Evolutionary conservation across 2,888 invertebrate species (phyloP).

Genomic region (Yponomeuta cagnagella): DNA sequence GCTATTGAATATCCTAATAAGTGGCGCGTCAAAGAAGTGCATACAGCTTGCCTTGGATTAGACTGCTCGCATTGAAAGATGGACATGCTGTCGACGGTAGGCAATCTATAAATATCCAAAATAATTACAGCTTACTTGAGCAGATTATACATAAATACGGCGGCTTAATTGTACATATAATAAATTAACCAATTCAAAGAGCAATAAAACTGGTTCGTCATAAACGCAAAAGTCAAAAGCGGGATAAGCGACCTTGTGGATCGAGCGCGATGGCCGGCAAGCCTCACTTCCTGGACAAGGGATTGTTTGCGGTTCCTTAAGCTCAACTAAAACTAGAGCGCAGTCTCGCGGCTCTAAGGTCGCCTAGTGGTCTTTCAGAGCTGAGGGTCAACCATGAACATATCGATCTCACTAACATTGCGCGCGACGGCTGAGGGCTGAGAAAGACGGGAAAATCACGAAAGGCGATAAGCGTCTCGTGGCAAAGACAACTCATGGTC

Average conservation of each 20-base stretch:
- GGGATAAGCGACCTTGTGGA: not conserved
- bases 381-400: not conserved
- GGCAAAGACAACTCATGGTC: not conserved
- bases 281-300: conserved; percentile 39
- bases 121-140: too few relatives aligned
- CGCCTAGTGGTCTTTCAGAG: conserved; percentile 55
- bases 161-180: not conserved
- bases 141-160: too few relatives aligned
- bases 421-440: not conserved
- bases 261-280: conserved; percentile 22
- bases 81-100: too few relatives aligned
- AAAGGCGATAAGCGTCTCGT: too few relatives aligned
- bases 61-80: too few relatives aligned
- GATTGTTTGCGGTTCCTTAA: conserved; percentile 33
- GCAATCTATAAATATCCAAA: too few relatives aligned
- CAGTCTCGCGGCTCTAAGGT: conserved; percentile 38
- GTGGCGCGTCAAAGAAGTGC: too few relatives aligned
- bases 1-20: not conserved
- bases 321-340: conserved; percentile 28
- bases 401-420: not conserved
- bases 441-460: not conserved
- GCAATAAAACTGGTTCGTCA: not conserved
- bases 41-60: too few relatives aligned
- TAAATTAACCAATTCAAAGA: conserved; percentile 2
- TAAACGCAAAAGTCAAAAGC: not conserved